phyloP scores from a whole-genome alignment of 2,888 invertebrate genomes.

The Pseudococcus longispinus region DNA sequence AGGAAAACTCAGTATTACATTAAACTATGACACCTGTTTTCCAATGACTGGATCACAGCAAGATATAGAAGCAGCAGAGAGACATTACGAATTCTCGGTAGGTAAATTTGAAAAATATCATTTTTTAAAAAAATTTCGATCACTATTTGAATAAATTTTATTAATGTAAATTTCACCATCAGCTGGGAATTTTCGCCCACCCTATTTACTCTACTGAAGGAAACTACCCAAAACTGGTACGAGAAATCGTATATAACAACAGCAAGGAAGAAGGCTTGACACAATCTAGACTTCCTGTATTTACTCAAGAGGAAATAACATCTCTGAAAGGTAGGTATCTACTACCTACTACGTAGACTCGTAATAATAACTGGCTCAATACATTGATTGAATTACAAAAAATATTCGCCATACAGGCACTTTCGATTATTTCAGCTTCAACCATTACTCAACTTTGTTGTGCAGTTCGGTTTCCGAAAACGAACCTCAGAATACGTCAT shows the following conservation, averaged over 20 bases:
- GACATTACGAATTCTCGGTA: neutral
- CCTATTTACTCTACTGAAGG: constrained; percentile 61
- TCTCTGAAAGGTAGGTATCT: constrained; percentile 63
- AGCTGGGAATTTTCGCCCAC: constrained; percentile 59
- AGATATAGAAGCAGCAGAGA: constrained; percentile 8
- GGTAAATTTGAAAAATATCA: constrained; percentile 12
- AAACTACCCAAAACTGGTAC: constrained; percentile 67
- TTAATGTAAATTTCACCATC: neutral
- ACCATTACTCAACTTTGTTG: constrained; percentile 73
- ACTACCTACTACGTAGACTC: neutral
- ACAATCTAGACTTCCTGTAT: constrained; percentile 64
- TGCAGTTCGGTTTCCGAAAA: constrained; percentile 59
- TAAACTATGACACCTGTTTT: neutral
- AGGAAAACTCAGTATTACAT: constrained; percentile 4
- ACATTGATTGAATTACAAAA: no score
- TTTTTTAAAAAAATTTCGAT: no score
- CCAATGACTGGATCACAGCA: neutral
- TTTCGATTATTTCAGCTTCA: constrained; percentile 78
- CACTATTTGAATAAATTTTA: neutral
- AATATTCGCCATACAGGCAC: constrained; percentile 63
- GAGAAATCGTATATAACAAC: constrained; percentile 63
- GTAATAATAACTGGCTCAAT: no score
- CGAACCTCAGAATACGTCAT: neutral
- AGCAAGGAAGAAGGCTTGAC: constrained; percentile 64
- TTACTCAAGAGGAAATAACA: constrained; percentile 67